Conservation (phyloP, 2,113 vertebrate genomes). For the Crotalus viridis region DNA sequence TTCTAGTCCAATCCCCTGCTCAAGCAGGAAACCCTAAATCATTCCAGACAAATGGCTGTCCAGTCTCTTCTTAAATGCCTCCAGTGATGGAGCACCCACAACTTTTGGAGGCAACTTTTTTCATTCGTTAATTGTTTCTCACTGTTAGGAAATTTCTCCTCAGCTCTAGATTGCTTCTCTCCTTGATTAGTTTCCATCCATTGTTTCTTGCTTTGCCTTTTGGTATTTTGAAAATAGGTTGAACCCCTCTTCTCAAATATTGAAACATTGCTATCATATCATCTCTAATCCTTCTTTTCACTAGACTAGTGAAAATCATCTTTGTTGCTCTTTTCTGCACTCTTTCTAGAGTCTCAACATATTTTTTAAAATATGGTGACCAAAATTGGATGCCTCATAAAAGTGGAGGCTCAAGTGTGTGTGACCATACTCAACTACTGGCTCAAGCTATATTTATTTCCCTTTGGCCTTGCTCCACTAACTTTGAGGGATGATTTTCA, state of each 20-base stretch:
- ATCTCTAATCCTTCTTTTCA: not conserved
- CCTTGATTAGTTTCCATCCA: not conserved
- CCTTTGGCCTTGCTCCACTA: not conserved
- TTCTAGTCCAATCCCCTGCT: not conserved
- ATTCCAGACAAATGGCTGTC: not conserved
- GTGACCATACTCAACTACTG: not conserved
- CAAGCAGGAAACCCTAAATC: not conserved
- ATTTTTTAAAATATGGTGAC: not conserved
- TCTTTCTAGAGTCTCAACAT: not conserved
- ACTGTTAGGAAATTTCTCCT: not conserved
- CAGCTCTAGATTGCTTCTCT: not conserved
- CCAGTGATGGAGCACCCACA: not conserved
- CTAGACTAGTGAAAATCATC: not conserved
- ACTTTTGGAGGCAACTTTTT: not conserved
- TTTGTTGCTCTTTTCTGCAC: not conserved
- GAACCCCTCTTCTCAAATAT: not conserved
- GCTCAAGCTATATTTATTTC: not conserved
- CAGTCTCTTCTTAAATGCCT: not conserved
- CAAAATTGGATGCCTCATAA: not conserved
- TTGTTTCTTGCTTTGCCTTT: not conserved
- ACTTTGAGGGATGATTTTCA: not conserved
- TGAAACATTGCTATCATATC: not conserved
- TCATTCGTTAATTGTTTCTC: not conserved
- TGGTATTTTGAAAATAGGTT: not conserved
- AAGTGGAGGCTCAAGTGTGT: not conserved